phyloP scores from a whole-genome alignment of 2,113 vertebrate genomes.

The Acanthisitta chloris region DNA sequence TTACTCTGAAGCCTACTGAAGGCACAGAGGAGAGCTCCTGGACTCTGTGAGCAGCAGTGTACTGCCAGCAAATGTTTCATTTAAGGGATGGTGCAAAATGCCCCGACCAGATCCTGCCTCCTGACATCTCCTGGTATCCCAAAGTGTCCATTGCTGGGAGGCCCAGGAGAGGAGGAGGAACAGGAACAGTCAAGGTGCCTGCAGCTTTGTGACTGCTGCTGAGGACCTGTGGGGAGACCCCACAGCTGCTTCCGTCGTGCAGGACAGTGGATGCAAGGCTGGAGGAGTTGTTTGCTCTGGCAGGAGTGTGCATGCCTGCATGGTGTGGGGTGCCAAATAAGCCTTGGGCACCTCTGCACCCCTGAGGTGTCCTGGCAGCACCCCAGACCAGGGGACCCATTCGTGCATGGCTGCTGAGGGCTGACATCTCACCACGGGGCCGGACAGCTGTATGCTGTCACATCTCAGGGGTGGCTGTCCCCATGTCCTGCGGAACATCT shows the following conservation, averaged over 20 bases:
- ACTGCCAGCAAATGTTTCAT: not conserved
- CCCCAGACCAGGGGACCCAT: not conserved
- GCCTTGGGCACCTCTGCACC: not conserved
- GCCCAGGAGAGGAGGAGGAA: not conserved
- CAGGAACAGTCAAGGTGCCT: not conserved
- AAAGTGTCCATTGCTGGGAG: not conserved
- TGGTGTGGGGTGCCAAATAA: not conserved
- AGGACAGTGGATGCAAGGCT: not conserved
- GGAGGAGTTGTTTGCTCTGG: not conserved
- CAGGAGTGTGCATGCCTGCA: not conserved
- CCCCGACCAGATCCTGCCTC: not conserved
- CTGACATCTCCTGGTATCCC: not conserved
- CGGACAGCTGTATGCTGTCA: not conserved
- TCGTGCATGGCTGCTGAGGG: not conserved
- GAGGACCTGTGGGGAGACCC: not conserved
- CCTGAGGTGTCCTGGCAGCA: not conserved
- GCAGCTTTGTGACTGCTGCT: not conserved
- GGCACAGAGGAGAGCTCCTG: not conserved
- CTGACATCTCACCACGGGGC: not conserved
- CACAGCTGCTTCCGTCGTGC: rapidly evolving
- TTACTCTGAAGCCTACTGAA: not conserved
- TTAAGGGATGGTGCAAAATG: not conserved
- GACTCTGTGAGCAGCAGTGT: not conserved
- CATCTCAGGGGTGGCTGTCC: rapidly evolving
- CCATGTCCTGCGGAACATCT: not conserved